Conservation (phyloP, 2,888 invertebrate species). For the Pycnomerus fuliginosus region DNA sequence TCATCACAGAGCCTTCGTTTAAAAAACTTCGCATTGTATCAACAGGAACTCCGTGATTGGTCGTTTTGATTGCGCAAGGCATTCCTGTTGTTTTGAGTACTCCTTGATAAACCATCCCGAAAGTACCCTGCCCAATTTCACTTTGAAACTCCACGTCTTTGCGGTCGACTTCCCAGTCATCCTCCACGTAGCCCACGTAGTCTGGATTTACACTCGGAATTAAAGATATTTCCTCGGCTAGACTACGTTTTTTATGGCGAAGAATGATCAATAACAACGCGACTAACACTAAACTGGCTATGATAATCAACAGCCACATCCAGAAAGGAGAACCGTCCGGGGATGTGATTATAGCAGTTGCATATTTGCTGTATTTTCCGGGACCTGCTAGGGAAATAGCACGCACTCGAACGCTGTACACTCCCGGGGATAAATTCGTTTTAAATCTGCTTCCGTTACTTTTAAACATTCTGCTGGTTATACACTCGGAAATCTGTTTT, state of each 20-base stretch:
- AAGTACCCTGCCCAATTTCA: slow-evolving; percentile 69
- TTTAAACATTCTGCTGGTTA: slow-evolving; percentile 38
- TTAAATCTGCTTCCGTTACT: slow-evolving; percentile 3
- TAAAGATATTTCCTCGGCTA: too few species aligned
- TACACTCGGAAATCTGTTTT: slow-evolving; percentile 53
- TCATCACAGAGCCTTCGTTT: slow-evolving; percentile 74
- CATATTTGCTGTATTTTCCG: slow-evolving; percentile 39
- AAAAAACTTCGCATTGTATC: slow-evolving; percentile 64
- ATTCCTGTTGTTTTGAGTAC: slow-evolving; percentile 50
- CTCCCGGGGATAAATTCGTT: slow-evolving; percentile 55
- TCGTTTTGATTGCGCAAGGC: slow-evolving; percentile 64
- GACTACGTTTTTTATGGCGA: too few species aligned
- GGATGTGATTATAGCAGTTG: too few species aligned
- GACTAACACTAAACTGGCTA: too few species aligned
- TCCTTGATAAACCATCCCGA: slow-evolving; percentile 72
- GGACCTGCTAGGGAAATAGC: slow-evolving; percentile 63
- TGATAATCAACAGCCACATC: too few species aligned
- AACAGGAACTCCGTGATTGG: slow-evolving; percentile 59
- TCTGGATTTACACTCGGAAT: slow-evolving; percentile 66
- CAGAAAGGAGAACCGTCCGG: too few species aligned
- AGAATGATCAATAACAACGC: too few species aligned
- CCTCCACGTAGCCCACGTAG: slow-evolving; percentile 64
- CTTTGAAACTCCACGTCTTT: slow-evolving; percentile 57
- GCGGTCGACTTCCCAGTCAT: slow-evolving; percentile 71
- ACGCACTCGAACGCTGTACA: slow-evolving; percentile 59